Percentiles rank a stretch among this genome's conserved stretches.
These are phyloP conservation scores for Drosophila mercatorum DNA, from an alignment of 2,888 invertebrate species.

Conservation along the genomic window DNA sequence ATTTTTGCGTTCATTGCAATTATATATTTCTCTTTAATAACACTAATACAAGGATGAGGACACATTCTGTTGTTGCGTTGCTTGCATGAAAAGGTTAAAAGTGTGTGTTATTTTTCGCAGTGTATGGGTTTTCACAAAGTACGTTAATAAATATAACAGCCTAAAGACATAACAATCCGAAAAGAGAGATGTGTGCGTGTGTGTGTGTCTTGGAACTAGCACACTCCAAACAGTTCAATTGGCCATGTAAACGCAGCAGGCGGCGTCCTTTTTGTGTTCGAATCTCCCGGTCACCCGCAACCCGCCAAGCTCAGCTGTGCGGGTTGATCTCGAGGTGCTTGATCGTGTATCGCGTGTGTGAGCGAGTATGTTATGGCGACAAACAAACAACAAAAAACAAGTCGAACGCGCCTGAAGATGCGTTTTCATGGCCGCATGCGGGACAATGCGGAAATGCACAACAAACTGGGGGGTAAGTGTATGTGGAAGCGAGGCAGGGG, in stretches of 20 bases:
- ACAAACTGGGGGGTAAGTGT: background rate
- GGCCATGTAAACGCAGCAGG: slow-evolving; percentile 58
- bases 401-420: slow-evolving; percentile 35
- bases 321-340: no score
- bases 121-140: slow-evolving; percentile 15
- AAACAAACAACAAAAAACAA: background rate
- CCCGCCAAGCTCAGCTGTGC: slow-evolving; percentile 40
- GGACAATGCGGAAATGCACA: slow-evolving; percentile 30
- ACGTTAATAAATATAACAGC: slow-evolving; percentile 56
- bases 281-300: background rate
- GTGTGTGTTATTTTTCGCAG: background rate
- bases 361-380: background rate
- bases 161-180: slow-evolving; percentile 50
- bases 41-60: slow-evolving; percentile 25
- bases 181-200: background rate
- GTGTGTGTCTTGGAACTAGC: slow-evolving; percentile 13
- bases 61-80: slow-evolving; percentile 14
- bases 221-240: slow-evolving; percentile 37
- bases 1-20: background rate
- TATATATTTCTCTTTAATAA: background rate
- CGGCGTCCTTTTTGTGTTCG: slow-evolving; percentile 10
- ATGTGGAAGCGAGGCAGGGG: background rate
- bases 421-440: slow-evolving; percentile 55
- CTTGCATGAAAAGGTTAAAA: slow-evolving; percentile 14
- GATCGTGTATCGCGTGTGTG: background rate